These are phyloP conservation scores for Cheirogaleus medius DNA, from an alignment of 2,113 vertebrate species.

Conservation along the genomic window DNA sequence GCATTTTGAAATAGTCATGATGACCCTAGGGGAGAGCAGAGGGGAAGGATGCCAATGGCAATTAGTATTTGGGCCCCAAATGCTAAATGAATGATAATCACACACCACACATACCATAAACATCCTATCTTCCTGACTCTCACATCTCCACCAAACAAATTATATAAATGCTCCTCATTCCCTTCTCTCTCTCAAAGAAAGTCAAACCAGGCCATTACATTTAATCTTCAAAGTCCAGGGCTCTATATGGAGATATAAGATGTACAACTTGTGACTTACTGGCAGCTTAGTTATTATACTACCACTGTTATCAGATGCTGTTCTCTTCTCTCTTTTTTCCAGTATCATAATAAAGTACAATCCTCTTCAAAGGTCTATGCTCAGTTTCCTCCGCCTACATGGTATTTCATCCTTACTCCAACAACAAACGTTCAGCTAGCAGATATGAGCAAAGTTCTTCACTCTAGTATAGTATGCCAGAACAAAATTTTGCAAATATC, in stretches of 20 bases:
- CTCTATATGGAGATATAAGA: background rate
- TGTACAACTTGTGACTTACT: background rate
- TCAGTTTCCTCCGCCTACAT: background rate
- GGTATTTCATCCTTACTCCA: background rate
- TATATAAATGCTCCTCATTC: background rate
- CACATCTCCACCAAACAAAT: background rate
- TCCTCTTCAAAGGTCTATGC: background rate
- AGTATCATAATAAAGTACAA: background rate
- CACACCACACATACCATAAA: background rate
- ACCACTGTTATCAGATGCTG: background rate
- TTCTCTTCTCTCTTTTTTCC: background rate
- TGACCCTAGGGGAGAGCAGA: background rate
- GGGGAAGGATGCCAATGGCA: background rate
- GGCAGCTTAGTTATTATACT: background rate
- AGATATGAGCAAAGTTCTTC: background rate
- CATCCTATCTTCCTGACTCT: background rate
- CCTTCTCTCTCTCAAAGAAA: background rate
- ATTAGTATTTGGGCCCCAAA: background rate
- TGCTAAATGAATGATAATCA: background rate
- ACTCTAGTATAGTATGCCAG: background rate
- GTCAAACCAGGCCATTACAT: background rate
- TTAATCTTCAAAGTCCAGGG: background rate
- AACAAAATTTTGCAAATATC: constrained; percentile 9
- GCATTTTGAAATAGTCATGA: background rate
- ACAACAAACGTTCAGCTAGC: background rate